phyloP scores from a whole-genome alignment of 2,113 vertebrate genomes.

The Eptatretus burgeri region DNA sequence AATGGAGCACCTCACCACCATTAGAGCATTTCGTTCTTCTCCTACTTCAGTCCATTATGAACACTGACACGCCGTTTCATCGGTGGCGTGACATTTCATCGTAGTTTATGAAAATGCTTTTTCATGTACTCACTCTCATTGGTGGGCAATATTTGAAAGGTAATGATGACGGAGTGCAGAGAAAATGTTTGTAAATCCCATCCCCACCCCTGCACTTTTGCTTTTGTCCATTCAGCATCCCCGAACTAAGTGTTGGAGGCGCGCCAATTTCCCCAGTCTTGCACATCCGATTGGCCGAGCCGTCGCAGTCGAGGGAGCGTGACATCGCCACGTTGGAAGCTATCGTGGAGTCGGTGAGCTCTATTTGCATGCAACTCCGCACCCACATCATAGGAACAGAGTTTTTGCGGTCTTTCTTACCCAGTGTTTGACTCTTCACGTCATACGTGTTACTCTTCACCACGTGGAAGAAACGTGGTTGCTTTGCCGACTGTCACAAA shows the following conservation, averaged over 20 bases:
- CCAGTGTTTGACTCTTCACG: too few species aligned
- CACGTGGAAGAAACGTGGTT: too few species aligned
- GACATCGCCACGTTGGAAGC: constrained; percentile 35
- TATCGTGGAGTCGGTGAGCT: constrained; percentile 44
- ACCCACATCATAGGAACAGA: too few species aligned
- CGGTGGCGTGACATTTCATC: background rate
- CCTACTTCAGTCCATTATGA: too few species aligned
- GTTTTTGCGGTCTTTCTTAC: too few species aligned
- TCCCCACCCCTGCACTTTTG: constrained; percentile 3
- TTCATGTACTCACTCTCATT: background rate
- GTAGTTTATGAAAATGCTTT: background rate
- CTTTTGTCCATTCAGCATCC: constrained; percentile 20
- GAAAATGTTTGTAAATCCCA: background rate
- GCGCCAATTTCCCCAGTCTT: constrained; percentile 38
- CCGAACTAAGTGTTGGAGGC: constrained; percentile 44
- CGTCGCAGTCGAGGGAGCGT: constrained; percentile 33
- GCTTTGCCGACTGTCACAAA: too few species aligned
- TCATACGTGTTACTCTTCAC: too few species aligned
- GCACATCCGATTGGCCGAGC: constrained; percentile 45
- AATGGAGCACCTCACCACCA: too few species aligned
- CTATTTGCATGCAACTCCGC: background rate
- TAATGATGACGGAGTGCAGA: background rate
- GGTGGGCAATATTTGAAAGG: background rate
- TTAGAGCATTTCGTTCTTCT: too few species aligned
- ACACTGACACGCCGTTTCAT: background rate